A percentile compares a stretch with the other conserved stretches of the same genome.
phyloP scores from a whole-genome alignment of 2,797 vertebrate genomes.

The Chiloscyllium punctatum region DNA sequence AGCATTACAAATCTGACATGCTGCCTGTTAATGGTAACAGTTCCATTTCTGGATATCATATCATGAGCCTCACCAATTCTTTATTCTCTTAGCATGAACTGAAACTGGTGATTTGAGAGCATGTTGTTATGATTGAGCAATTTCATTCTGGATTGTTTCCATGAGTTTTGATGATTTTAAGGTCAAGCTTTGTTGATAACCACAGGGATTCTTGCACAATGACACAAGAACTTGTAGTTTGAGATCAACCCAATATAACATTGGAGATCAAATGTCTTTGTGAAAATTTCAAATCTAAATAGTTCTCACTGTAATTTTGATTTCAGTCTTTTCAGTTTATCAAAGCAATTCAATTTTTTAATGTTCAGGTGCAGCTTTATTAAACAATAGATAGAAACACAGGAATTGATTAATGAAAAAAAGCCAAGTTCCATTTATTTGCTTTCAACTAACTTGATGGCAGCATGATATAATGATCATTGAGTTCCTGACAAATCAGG shows the following conservation, averaged over 20 bases:
- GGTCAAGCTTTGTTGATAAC: neutral
- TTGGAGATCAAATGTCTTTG: neutral
- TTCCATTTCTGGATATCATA: neutral
- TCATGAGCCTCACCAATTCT: neutral
- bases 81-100: neutral
- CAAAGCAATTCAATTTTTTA: neutral
- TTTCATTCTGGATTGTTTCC: neutral
- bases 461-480: neutral
- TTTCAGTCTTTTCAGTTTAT: neutral
- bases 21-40: neutral
- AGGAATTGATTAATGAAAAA: neutral
- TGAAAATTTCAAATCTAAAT: neutral
- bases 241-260: neutral
- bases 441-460: neutral
- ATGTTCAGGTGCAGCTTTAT: neutral
- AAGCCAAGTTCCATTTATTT: neutral
- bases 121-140: neutral
- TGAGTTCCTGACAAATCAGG: neutral
- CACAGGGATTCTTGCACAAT: neutral
- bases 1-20: neutral
- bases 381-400: neutral
- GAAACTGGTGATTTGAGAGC: neutral
- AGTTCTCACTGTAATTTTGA: neutral
- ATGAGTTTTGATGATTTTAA: neutral
- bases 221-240: neutral